Percentiles rank a stretch among this genome's conserved stretches.
phyloP scores from a whole-genome alignment of 2,113 vertebrate species.

The Pan paniscus region DNA sequence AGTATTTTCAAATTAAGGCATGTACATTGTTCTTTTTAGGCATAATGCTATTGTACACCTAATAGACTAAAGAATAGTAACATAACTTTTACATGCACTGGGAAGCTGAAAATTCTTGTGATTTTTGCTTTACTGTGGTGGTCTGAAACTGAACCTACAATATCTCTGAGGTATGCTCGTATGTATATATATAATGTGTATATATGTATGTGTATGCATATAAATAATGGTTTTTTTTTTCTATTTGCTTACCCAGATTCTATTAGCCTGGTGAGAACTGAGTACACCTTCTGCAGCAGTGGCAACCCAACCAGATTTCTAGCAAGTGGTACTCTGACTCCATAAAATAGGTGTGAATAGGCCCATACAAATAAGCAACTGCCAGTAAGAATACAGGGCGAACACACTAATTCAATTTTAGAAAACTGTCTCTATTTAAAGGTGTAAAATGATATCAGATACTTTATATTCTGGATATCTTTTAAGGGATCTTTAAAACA shows the following conservation, averaged over 20 bases:
- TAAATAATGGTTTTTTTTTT: background rate
- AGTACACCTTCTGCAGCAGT: background rate
- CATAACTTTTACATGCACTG: background rate
- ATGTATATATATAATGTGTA: background rate
- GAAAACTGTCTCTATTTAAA: background rate
- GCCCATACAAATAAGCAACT: background rate
- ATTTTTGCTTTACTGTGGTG: background rate
- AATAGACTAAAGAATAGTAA: background rate
- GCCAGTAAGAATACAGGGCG: background rate
- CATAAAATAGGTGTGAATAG: background rate
- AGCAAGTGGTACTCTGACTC: background rate
- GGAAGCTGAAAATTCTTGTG: background rate
- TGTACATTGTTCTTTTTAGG: background rate
- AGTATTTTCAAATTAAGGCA: background rate
- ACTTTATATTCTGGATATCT: background rate
- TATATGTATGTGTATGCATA: background rate
- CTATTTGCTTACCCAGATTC: background rate
- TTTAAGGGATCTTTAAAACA: slow-evolving; percentile 12
- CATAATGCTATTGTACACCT: background rate
- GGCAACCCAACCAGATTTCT: background rate
- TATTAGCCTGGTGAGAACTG: background rate
- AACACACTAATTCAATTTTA: background rate
- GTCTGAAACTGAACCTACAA: background rate
- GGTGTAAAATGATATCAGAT: background rate
- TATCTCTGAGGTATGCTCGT: background rate